phyloP scores from a whole-genome alignment of 1,140 invertebrate species.

The Dendroctonus valens region DNA sequence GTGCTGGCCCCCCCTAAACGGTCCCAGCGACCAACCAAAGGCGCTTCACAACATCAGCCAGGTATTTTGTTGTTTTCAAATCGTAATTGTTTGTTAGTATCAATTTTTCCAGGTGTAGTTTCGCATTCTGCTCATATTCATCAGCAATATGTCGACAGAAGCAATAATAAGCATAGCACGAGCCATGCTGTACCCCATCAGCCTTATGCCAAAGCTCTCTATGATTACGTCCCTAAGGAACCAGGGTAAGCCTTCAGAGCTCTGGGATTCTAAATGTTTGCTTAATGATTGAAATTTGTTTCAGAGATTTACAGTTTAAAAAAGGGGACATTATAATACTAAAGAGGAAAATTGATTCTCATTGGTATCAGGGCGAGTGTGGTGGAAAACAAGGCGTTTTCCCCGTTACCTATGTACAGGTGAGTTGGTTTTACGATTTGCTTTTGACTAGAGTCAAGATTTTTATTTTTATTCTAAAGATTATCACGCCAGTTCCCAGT shows the following conservation, averaged over 20 bases:
- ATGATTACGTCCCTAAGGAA: constrained; percentile 83
- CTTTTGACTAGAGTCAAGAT: not conserved
- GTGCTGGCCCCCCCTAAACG: constrained; percentile 50
- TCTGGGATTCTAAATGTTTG: not conserved
- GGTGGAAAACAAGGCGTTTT: constrained; percentile 79
- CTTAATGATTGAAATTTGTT: constrained; percentile 28
- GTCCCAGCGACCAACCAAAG: constrained; percentile 31
- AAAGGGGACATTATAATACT: constrained; percentile 79
- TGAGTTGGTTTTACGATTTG: constrained; percentile 44
- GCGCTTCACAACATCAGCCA: constrained; percentile 37
- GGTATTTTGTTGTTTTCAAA: constrained; percentile 9
- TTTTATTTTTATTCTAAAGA: constrained; percentile 54
- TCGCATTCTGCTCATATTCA: constrained; percentile 1
- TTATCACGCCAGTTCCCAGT: constrained; percentile 74
- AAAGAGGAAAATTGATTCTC: constrained; percentile 80
- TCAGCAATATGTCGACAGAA: constrained; percentile 36
- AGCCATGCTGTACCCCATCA: constrained; percentile 49
- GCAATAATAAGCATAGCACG: constrained; percentile 42
- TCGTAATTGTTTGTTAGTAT: too few relatives aligned
- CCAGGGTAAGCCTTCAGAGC: constrained; percentile 62
- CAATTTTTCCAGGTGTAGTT: too few relatives aligned
- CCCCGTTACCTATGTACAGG: constrained; percentile 86
- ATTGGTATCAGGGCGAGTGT: constrained; percentile 89
- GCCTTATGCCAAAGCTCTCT: constrained; percentile 83
- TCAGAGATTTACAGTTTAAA: constrained; percentile 85